Evolutionary conservation across 2,113 vertebrate genomes (phyloP), one percentile per base, ranked within the genome.

Genomic region (Sarotherodon lohbergeri): DNA sequence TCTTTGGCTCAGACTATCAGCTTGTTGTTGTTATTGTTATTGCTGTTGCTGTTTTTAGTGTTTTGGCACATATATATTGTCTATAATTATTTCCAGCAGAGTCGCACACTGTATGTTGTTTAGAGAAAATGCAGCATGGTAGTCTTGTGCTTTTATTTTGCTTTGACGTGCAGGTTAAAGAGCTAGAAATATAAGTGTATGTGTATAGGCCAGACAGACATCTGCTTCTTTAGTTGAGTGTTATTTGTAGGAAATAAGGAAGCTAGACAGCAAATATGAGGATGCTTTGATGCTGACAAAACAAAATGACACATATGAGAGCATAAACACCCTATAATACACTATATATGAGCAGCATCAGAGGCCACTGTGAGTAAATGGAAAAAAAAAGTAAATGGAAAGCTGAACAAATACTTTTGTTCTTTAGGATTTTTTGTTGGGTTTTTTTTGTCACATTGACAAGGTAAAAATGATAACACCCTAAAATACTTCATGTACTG

Each of bases 51-150:
- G 29, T 34, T 34, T 63, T 34, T 63, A 63, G 29, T 39, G 19
- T 17, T 61, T 61, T 61, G 57, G 27, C 57, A 61, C 0, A 50
- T 41, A 78, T n/a, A 39, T 32, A 24, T 27, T 4, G 68, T 55
- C 17, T 59, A 32, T 82, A 29, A 89, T 91, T 68, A 89, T 14
- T 32, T 12, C 7, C 24, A 36, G 48, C 57, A n/a, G 50, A 71
- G 19, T 7, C n/a, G 10, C 5, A 32, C 46, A 16, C 48, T 9
- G 13, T 68, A 13, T 82, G 55, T 34, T 24, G 24, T 80, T 66
- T 48, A 55, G n/a, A 68, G 24, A 41, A 41, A 24, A 50, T 41
- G 1, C 57, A 50, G 7, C 3, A 29, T 7, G 50, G 32, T 24
- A 50, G 81, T 39, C 13, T 46, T 55, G n/a, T 11, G 52, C 9